phyloP scores from a whole-genome alignment of 1,140 invertebrate species.

The Saxidomus purpurata region DNA sequence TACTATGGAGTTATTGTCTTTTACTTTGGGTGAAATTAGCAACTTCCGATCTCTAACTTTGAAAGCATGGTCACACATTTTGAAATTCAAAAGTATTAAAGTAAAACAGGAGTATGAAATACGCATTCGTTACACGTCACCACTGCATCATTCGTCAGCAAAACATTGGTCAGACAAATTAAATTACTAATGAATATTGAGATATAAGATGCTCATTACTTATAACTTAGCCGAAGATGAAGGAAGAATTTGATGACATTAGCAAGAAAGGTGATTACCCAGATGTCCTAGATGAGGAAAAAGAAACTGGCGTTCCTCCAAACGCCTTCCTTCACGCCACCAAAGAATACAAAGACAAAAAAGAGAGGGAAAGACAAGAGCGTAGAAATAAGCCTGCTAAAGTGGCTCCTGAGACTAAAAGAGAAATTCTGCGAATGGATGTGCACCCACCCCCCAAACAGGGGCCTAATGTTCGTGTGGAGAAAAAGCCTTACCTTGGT shows the following conservation, averaged over 20 bases:
- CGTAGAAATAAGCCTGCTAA: conserved; percentile 15
- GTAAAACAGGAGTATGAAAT: too few relatives aligned
- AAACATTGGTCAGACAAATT: too few relatives aligned
- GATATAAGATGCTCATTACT: too few relatives aligned
- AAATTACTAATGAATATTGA: too few relatives aligned
- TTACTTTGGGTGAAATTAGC: too few relatives aligned
- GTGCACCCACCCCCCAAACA: background rate
- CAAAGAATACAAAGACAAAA: conserved; percentile 2
- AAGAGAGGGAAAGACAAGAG: conserved; percentile 9
- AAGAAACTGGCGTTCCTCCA: conserved; percentile 21
- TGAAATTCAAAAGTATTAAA: too few relatives aligned
- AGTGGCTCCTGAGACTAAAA: background rate
- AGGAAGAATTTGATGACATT: background rate
- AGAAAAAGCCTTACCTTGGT: background rate
- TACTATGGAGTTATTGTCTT: too few relatives aligned
- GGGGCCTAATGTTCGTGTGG: background rate
- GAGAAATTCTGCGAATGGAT: conserved; percentile 23
- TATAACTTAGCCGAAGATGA: background rate
- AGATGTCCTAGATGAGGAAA: conserved; percentile 29
- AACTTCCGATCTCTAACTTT: too few relatives aligned
- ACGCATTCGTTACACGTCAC: too few relatives aligned
- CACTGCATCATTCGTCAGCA: too few relatives aligned
- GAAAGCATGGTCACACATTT: too few relatives aligned
- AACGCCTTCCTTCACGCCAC: background rate
- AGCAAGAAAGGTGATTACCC: background rate